These are phyloP conservation scores for Automeris io DNA, from an alignment of 2,888 invertebrate species.

Conservation along the genomic window DNA sequence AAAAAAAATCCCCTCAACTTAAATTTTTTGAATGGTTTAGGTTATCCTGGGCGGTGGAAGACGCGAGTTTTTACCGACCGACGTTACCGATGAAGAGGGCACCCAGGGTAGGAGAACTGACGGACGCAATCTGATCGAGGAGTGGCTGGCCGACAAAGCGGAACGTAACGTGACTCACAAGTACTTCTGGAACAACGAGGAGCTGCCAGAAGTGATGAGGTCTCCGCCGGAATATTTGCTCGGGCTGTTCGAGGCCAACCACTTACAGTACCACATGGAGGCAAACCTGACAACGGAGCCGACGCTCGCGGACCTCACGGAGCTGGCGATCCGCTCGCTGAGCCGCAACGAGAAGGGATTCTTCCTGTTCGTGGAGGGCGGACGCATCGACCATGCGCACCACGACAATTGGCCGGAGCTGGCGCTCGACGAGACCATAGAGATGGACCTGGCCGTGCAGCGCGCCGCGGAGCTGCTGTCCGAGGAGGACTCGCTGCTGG, in stretches of 20 bases:
- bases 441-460: constrained; percentile 76
- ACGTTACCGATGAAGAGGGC: constrained; percentile 65
- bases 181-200: constrained; percentile 77
- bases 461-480: constrained; percentile 58
- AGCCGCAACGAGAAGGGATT: constrained; percentile 80
- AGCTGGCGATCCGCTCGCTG: constrained; percentile 81
- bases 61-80: constrained; percentile 76
- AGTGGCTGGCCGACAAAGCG: constrained; percentile 76
- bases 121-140: constrained; percentile 79
- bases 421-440: constrained; percentile 82
- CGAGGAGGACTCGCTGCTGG: constrained; percentile 79
- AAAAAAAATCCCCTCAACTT: no score
- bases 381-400: constrained; percentile 80
- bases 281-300: constrained; percentile 69
- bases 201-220: constrained; percentile 54
- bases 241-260: constrained; percentile 79
- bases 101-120: constrained; percentile 67
- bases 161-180: constrained; percentile 37
- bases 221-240: constrained; percentile 77
- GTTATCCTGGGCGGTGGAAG: constrained; percentile 86
- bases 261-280: constrained; percentile 81
- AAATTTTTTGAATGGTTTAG: constrained; percentile 31
- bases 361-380: constrained; percentile 84
- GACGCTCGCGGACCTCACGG: constrained; percentile 65
- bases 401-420: constrained; percentile 73